Evolutionary conservation across 92 coral and sea anemone genomes (phyloP).

Genomic region (Ricordea florida): DNA sequence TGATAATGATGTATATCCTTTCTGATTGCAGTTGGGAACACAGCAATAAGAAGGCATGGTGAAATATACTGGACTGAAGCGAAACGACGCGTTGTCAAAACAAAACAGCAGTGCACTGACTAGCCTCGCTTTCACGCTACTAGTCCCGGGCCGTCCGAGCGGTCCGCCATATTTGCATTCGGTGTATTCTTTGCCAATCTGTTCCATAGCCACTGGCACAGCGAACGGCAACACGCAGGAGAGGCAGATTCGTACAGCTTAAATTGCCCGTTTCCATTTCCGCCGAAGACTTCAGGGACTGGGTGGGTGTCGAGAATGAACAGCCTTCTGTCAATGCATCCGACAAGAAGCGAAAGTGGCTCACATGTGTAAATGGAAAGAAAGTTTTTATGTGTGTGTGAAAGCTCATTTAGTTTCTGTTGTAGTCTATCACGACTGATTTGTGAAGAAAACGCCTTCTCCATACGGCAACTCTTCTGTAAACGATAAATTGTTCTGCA

Average conservation of each 20-base stretch:
- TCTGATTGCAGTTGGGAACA: no score
- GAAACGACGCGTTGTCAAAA: no score
- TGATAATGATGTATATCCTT: no score
- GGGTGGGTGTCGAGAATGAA: slow-evolving; percentile 16
- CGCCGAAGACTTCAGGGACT: slow-evolving; percentile 7
- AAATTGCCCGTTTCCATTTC: slow-evolving; percentile 4
- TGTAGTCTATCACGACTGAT: slow-evolving; percentile 6
- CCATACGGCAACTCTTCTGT: slow-evolving; percentile 13
- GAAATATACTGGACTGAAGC: no score
- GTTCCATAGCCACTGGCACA: no score
- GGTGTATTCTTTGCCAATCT: no score
- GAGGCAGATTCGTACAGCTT: slow-evolving; percentile 12
- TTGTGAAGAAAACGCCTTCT: slow-evolving; percentile 12
- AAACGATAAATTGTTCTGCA: slow-evolving; percentile 1
- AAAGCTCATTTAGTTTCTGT: slow-evolving; percentile 7
- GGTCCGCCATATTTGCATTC: no score
- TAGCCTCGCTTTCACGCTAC: no score
- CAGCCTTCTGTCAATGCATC: slow-evolving; percentile 10
- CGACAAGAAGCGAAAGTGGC: slow-evolving; percentile 13
- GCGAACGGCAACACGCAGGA: slow-evolving; percentile 3
- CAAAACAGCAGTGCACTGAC: no score
- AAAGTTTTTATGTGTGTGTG: background rate
- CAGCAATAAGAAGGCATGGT: no score
- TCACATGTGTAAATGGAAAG: slow-evolving; percentile 6
- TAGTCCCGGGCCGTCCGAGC: no score